Base-by-base conservation (phyloP, 2,113 vertebrate species). In the Callochromis pleurospilus region DNA sequence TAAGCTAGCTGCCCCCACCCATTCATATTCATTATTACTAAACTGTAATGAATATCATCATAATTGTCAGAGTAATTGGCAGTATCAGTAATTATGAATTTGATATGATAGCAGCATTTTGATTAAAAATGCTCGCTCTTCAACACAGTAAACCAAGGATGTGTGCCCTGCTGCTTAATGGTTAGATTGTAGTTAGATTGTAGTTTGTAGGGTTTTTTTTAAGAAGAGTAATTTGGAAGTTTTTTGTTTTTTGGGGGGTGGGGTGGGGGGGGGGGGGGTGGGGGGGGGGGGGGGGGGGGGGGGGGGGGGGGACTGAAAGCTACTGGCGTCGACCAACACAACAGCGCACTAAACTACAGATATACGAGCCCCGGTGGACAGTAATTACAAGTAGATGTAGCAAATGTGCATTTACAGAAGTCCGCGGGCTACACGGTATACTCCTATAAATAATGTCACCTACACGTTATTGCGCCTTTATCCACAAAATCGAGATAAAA, bases 291-390 rank as follows among this genome's bases (percentile, higher is more conserved):
- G 24, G 24, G 21, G 21, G 21, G 21, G 21, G 21, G 21, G 21
- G 21, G 21, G 21, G 21, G 21, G 21, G 21, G 21, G 21, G 14
- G 3, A n/a, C 75, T 85, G 53, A 81, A 80, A 80, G 86, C 87
- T 75, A 19, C 12, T 62, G 79, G 88, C 83, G 82, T 89, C 85
- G 84, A 88, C 58, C 89, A 88, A 91, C 89, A 88, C 90, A 89
- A 86, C 77, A 80, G 82, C 58, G 58, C 19, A 65, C 6, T 9
- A 79, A 58, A 58, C 15, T 17, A 60, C 36, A 38, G 38, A 87
- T 55, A 47, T 21, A 38, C 14, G 79, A 68, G 10, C 21, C 36
- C 24, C n/a, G 47, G 51, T 19, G 47, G 14, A 47, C 79, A 38
- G 75, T 31, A 12, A 80, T 53, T 45, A 51, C 73, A 47, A 36